Base-by-base conservation (phyloP, 2,888 invertebrate species). In the Punctoribates punctum region DNA sequence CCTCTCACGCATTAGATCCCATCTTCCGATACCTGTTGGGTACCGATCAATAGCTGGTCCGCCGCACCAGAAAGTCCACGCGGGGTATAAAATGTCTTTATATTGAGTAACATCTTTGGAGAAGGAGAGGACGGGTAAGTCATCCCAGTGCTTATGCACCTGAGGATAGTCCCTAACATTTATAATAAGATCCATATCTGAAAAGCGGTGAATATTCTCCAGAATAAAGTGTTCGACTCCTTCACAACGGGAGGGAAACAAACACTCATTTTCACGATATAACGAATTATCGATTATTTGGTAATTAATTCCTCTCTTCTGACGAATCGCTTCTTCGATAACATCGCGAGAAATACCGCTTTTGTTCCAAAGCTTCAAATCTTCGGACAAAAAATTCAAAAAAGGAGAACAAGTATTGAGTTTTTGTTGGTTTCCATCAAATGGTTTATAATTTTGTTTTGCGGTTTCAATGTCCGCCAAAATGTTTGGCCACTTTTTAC, bases 61-160 rank as follows among this genome's bases (percentile, higher is more conserved):
- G 34, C 97, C 97, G 85, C 94, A 94, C 96, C 96, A 96, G 84
- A 98, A 98, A 57, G 94, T 90, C 97, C 97, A 98, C 0, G 96
- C 93, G 0, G 97, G 97, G 80, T 87, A 87, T 89, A 92, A 92
- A 78, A 98, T 94, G 83, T 98, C 98, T 83, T 88, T 87, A 84
- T 93, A 92, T 48, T 93, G 90, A 60, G 83, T 82, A 0, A 91
- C 90, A 90, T 87, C 90, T 88, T 96, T 97, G 83, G 96, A 96
- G 83, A 98, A 98, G 2, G 96, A 97, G 83, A 97, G 91, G n/a
- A 97, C 89, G 17, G 97, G 96, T 42, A 89, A 65, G 13, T 83
- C 88, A 9, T 85, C 0, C 80, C 88, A 88, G 23, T 92, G 34
- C 48, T 70, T 73, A 17, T 51, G 70, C 17, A 75, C 86, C 86